Evolutionary conservation across 2,113 vertebrate species (phyloP).

Genomic region (rabbit (Oryctolagus cuniculus)): DNA sequence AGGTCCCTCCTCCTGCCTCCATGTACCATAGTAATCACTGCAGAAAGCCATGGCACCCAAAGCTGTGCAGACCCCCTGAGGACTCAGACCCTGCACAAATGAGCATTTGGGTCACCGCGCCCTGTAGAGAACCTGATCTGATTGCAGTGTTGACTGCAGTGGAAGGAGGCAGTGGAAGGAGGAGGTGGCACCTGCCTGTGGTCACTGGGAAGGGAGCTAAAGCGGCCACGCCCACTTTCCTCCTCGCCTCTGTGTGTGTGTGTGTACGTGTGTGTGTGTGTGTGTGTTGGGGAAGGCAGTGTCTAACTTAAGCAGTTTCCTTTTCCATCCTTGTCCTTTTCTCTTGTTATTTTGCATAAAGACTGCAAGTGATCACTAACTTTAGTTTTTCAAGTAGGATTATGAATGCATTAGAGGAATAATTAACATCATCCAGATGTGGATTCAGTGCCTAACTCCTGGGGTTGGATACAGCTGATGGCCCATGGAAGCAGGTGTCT

Average conservation of each 20-base stretch:
- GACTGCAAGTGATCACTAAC: neutral
- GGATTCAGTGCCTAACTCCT: neutral
- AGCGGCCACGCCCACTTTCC: neutral
- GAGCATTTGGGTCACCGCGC: neutral
- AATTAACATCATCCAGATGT: neutral
- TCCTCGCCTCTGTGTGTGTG: neutral
- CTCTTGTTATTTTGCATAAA: neutral
- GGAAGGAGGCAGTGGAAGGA: neutral
- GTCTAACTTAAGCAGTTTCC: neutral
- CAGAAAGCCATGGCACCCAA: neutral
- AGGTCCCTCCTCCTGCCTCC: neutral
- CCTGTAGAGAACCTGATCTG: neutral
- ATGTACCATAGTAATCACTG: neutral
- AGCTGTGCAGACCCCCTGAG: neutral
- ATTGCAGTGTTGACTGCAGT: neutral
- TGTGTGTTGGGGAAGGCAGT: too few relatives aligned
- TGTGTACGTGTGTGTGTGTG: neutral
- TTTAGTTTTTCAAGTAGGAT: conserved; percentile 18
- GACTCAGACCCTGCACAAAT: neutral
- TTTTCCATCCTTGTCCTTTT: neutral
- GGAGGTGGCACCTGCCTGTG: neutral
- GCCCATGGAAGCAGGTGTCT: neutral
- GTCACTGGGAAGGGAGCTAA: neutral
- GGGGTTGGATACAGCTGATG: neutral
- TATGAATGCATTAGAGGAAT: neutral